Conservation (phyloP, 2,113 vertebrate genomes). For the Echinops telfairi region DNA sequence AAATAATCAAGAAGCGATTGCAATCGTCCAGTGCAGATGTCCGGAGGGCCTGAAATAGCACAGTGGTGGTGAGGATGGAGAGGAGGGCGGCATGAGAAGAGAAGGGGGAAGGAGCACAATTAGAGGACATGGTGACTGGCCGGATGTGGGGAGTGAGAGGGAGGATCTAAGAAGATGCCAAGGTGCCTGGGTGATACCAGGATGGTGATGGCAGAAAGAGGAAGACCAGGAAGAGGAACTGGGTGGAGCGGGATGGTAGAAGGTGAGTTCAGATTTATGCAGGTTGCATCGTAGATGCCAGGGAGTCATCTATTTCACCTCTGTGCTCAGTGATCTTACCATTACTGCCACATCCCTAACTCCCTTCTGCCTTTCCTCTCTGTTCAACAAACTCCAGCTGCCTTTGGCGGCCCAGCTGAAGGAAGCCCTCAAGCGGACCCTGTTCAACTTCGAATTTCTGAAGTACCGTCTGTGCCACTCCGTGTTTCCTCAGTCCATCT, state of each 20-base stretch:
- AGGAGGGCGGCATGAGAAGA: conserved; percentile 1
- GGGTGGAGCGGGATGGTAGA: neutral
- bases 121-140: neutral
- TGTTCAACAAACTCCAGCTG: neutral
- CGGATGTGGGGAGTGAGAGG: neutral
- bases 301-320: neutral
- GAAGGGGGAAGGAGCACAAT: neutral
- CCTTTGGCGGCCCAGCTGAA: neutral
- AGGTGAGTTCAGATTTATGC: conserved; percentile 9
- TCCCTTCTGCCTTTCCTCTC: neutral
- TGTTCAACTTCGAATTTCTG: conserved; percentile 39
- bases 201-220: neutral
- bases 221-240: neutral
- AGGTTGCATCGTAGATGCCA: neutral
- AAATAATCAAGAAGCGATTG: conserved; percentile 54
- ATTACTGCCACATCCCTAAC: neutral
- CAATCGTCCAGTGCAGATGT: conserved; percentile 40
- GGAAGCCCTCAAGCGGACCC: neutral
- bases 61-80: neutral
- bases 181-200: neutral
- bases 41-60: conserved; percentile 34
- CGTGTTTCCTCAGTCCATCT: neutral
- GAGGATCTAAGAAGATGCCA: neutral
- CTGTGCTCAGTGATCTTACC: neutral
- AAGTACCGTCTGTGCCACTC: neutral